Conservation (phyloP, 2,797 vertebrate species). For the Cyprinella venusta region DNA sequence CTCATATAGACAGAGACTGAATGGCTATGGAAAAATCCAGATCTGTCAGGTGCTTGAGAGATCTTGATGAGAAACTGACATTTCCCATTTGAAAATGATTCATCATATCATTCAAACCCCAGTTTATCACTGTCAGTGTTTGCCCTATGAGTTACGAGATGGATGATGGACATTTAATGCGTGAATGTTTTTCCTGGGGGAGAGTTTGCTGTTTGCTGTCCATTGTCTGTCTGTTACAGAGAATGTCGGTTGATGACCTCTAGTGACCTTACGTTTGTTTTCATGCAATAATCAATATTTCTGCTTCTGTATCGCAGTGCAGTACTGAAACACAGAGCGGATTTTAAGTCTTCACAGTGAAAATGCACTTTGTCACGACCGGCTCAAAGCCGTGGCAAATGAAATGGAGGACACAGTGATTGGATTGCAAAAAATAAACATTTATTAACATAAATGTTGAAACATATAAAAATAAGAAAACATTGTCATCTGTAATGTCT, state of each 20-base stretch:
- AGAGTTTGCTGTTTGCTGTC: conserved; percentile 6
- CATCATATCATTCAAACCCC: background rate
- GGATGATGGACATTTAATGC: conserved; percentile 32
- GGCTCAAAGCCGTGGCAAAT: no score
- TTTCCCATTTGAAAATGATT: conserved; percentile 23
- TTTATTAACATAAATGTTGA: no score
- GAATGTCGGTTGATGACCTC: background rate
- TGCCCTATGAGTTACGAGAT: conserved; percentile 1
- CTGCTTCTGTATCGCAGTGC: background rate
- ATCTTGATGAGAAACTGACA: conserved; percentile 4
- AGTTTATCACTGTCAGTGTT: conserved; percentile 33
- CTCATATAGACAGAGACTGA: background rate
- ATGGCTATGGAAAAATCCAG: background rate
- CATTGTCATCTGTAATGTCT: no score
- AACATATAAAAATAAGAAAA: no score
- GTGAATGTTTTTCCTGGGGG: conserved; percentile 2
- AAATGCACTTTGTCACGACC: no score
- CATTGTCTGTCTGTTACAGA: background rate
- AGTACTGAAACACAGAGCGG: background rate
- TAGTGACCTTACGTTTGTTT: background rate
- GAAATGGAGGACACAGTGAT: no score
- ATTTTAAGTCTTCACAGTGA: background rate
- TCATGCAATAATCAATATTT: background rate
- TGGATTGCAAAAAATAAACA: no score
- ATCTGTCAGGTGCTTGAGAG: background rate